Evolutionary conservation across 2,113 vertebrate genomes (phyloP), one percentile per base, ranked within the genome.

Genomic region (Tursiops truncatus): DNA sequence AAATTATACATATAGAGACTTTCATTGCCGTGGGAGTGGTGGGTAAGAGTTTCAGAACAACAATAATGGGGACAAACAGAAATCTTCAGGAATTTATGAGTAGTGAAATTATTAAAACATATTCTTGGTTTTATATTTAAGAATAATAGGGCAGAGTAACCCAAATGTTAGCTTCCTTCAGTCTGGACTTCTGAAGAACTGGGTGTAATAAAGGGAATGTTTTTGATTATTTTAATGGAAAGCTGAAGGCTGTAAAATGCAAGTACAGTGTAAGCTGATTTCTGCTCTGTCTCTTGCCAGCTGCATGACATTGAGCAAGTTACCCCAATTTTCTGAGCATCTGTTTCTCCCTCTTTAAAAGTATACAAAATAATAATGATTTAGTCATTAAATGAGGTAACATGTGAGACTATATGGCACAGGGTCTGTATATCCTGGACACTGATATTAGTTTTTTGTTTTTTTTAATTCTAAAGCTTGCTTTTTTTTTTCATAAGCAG

Each of bases 171-270:
- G 33, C 62, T 82, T 14, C 38, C 21, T 95, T 92, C 7, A 47
- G 36, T 81, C 60, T 56, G 67, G 89, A 85, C 53, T 47, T 73
- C 13, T 74, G 67, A 70, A 94, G 67, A 84, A 44, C 33, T 89
- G 58, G 74, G 53, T 63, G 92, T 91, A 86, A 89, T 71, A 28
- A 90, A 85, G 47, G 67, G 81, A 38, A 11, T 77, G 76, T 60
- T 90, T 82, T 86, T 92, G 28, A 83, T 87, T 94, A 67, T 82
- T 93, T 92, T 56, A 74, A 85, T 71, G 90, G 41, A 33, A 82
- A 67, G n/a, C 58, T 41, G 12, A 80, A 89, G 89, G 8, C n/a
- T 82, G 56, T 31, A 41, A 60, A 93, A 36, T 38, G 31, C 38
- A 17, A 68, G 62, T 31, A 21, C 58, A 20, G 25, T 44, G 21